Base-by-base conservation (phyloP, 2,888 invertebrate genomes). In the Taphrorychus bicolor region DNA sequence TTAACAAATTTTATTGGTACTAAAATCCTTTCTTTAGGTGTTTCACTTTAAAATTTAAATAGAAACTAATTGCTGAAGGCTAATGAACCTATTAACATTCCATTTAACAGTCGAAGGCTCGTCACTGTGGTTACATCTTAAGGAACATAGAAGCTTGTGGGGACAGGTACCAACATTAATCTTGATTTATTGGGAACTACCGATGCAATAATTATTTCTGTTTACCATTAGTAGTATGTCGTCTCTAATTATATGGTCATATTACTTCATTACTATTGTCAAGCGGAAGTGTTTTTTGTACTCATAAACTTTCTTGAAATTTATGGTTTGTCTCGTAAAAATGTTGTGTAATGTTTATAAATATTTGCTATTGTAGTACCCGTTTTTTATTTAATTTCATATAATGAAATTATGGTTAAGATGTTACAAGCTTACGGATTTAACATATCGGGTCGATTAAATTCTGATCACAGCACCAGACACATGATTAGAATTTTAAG, bases 61-160 rank as follows among this genome's bases (percentile, higher is more conserved):
- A 32, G 32, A 32, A 32, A 32, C 32, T 32, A 11, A 32, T 32
- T 32, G 32, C 32, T n/a, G 3, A 45, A 45, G 45, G 45, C 45
- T 45, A 45, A 45, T 17, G 45, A 45, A 45, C 45, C 17, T 17
- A 17, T 45, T 45, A 17, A 14, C 17, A 51, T 51, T 51, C 48
- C 32, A 11, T 9, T 11, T 32, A 11, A 11, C 32, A 11, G 32
- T 9, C 9, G 3, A 32, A 32, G 32, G 11, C 11, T 32, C 32
- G 11, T 32, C 32, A 3, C 9, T 3, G 32, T n/a, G n/a, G n/a
- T n/a, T n/a, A n/a, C n/a, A n/a, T n/a, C n/a, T n/a, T n/a, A n/a
- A n/a, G n/a, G n/a, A n/a, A n/a, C n/a, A n/a, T n/a, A n/a, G n/a
- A n/a, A n/a, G n/a, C n/a, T n/a, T n/a, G 45, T 45, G 14, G 17